Base-by-base conservation (phyloP, 2,888 invertebrate species). In the Ophonus ardosiacus region DNA sequence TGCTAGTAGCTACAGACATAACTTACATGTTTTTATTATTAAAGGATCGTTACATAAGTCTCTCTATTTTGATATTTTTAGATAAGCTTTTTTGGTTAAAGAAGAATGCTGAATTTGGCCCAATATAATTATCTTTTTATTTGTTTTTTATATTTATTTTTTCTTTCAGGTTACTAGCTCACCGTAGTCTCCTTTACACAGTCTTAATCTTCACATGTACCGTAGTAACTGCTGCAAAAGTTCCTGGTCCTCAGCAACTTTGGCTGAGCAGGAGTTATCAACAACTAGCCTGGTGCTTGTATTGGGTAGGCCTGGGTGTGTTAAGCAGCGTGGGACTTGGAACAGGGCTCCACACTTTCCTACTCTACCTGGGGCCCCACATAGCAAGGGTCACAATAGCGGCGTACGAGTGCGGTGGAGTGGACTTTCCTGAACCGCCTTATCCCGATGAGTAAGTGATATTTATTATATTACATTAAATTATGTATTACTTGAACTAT, bases 371-470 rank as follows among this genome's bases (percentile, higher is more conserved):
- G 90, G 99, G 99, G n/a, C 99, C 99, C 40, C 99, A 99, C 90
- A 99, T 99, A 92, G 99, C 99, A 85, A 94, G 97, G 85, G 99
- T 99, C 63, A 99, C 99, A 2, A 93, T 99, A 90, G 99, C 99
- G 15, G 99, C 98, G 0, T 99, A 98, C 91, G 99, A 99, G 92
- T 99, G 99, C 91, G 96, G 97, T 76, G 94, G 96, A 24, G 93
- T 99, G 51, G 95, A 98, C 91, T 99, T 99, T 91, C 99, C 99
- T 0, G 95, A 96, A 88, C 99, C 99, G 74, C 99, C 99, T 0
- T 99, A 99, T 93, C 99, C 99, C 21, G 98, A 98, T 90, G 97
- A 98, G 96, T 97, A 91, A 94, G 95, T 92, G 84, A 43, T 40
- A 71, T 18, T 38, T 76, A 80, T 51, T 13, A 2, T 51, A 2